A percentile compares a stretch with the other conserved stretches of the same genome.
These are phyloP conservation scores for Catostomus latipinnis DNA, from an alignment of 2,797 vertebrate genomes.

Conservation along the genomic window DNA sequence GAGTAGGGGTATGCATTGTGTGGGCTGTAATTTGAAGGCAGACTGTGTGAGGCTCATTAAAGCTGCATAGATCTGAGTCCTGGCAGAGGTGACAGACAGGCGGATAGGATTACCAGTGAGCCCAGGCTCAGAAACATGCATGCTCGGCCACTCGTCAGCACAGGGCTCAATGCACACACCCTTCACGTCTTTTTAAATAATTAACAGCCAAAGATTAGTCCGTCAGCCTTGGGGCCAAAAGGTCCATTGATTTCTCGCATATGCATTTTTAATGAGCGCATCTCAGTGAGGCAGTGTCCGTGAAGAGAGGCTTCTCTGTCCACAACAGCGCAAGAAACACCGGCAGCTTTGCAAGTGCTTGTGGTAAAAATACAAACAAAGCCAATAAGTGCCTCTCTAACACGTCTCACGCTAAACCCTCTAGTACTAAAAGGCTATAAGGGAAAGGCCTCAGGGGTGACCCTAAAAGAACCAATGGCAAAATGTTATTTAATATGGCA, in stretches of 20 bases:
- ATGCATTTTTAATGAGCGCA: constrained; percentile 83
- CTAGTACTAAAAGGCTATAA: constrained; percentile 51
- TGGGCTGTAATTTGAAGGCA: constrained; percentile 41
- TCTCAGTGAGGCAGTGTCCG: constrained; percentile 77
- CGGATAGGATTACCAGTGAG: constrained; percentile 58
- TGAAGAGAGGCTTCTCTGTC: constrained; percentile 64
- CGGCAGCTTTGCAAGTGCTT: constrained; percentile 66
- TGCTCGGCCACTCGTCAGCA: constrained; percentile 45
- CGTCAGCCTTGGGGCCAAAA: constrained; percentile 74
- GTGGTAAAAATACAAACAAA: constrained; percentile 76
- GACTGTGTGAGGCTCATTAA: constrained; percentile 74
- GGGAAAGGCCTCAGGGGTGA: constrained; percentile 41
- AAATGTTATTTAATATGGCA: constrained; percentile 31
- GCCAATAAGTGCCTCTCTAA: constrained; percentile 62
- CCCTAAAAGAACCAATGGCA: constrained; percentile 23
- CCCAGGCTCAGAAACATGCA: constrained; percentile 49
- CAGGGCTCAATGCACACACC: constrained; percentile 44
- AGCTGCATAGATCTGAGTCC: constrained; percentile 72
- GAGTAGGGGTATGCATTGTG: constrained; percentile 1
- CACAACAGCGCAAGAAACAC: constrained; percentile 51
- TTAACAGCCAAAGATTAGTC: constrained; percentile 81
- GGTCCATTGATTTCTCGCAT: constrained; percentile 79
- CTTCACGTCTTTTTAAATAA: constrained; percentile 76
- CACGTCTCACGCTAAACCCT: constrained; percentile 47
- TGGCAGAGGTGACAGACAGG: constrained; percentile 68